Evolutionary conservation across 2,888 invertebrate species (phyloP), one percentile per base, ranked within the genome.

Genomic region (Tenodera sinensis): DNA sequence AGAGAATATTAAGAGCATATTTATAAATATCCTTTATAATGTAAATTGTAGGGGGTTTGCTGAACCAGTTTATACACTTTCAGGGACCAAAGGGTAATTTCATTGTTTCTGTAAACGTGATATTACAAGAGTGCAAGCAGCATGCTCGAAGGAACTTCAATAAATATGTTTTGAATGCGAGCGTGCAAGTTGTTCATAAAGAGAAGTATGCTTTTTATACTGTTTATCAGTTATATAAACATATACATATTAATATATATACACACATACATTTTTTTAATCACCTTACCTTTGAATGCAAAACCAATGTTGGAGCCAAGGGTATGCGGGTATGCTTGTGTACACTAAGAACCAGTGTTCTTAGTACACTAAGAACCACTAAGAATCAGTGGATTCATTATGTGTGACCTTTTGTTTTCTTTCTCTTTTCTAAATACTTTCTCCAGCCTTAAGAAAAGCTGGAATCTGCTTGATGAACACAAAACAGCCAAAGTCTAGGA

Each of bases 41-140:
- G 54, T 71, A 20, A 20, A 71, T 71, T 2, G n/a, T 14, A 71
- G 9, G 54, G 54, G 20, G 54, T 71, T 6, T 20, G 54, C 25
- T 71, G 54, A 71, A 71, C 54, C 3, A 71, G 54, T 71, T 71
- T 71, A 71, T 54, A 47, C 28, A 88, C 54, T n/a, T 90, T 90
- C 90, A 90, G 90, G 90, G 89, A 90, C 90, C 89, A 90, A 90
- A 90, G 89, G 90, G 90, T 83, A 71, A 71, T 71, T 71, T 71
- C 54, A 71, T 71, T 71, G 25, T 71, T 71, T 71, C 15, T 71
- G 54, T 71, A 20, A 15, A 71, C 15, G 54, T 71, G 54, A 71
- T 71, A 71, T 71, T 71, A 71, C 15, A 25, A 71, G 54, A 71
- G 54, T 71, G 54, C 20, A 71, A 71, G 20, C 25, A 20, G 25